phyloP scores from a whole-genome alignment of 1,140 invertebrate genomes.

The Daktulosphaira vitifoliae region DNA sequence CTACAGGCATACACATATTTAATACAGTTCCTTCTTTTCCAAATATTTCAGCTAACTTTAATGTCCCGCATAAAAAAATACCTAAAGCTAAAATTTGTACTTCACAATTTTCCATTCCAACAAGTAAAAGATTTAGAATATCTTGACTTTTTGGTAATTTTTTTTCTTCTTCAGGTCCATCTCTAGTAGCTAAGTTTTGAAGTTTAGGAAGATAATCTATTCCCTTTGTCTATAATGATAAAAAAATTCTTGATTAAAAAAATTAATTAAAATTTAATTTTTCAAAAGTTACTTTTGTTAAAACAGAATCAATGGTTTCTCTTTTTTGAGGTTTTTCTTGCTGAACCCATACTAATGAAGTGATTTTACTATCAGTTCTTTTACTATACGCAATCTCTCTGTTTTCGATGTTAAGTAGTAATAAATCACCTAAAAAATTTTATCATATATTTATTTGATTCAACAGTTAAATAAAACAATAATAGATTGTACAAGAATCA shows the following conservation, averaged over 20 bases:
- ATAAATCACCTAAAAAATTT: constrained; percentile 49
- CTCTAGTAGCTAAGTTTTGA: neutral
- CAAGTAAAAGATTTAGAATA: constrained; percentile 20
- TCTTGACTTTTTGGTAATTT: constrained; percentile 21
- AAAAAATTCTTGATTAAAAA: neutral
- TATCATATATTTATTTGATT: no score
- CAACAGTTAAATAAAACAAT: no score
- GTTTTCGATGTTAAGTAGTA: constrained; percentile 78
- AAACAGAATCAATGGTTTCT: constrained; percentile 24
- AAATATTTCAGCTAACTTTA: constrained; percentile 4
- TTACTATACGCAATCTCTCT: constrained; percentile 64
- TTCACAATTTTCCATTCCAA: constrained; percentile 11
- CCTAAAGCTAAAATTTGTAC: constrained; percentile 23
- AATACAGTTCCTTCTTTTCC: constrained; percentile 3
- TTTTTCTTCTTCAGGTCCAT: constrained; percentile 18
- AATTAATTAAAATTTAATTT: neutral
- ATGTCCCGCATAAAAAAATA: constrained; percentile 20
- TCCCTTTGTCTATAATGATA: neutral
- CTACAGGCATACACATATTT: constrained; percentile 7
- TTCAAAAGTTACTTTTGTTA: constrained; percentile 16
- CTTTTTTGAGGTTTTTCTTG: constrained; percentile 16
- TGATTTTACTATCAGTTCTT: constrained; percentile 1
- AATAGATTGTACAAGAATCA: constrained; percentile 53
- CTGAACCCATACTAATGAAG: constrained; percentile 19
- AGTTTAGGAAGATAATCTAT: constrained; percentile 28